Evolutionary conservation across 2,797 vertebrate genomes (phyloP), one percentile per base, ranked within the genome.

Genomic region (Pelobates cultripes): DNA sequence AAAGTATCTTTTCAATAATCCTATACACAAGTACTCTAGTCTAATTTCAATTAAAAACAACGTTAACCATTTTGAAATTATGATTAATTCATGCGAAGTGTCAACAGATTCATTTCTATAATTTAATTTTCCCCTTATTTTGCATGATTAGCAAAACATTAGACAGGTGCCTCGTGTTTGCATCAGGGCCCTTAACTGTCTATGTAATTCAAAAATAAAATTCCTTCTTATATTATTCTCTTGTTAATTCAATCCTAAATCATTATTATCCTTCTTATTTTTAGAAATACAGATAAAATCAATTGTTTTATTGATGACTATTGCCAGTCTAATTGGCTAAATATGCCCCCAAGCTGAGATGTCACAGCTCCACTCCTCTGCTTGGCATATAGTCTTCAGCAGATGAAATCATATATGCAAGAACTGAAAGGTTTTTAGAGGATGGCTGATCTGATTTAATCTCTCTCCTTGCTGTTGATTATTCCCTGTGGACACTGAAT

Each of bases 21-120:
- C 63, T n/a, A 57, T 63, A 70, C 42, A 45, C 57, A 57, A 55
- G 45, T 73, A 7, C 41, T 70, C 28, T 28, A 74, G 15, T 79
- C 15, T 75, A 70, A 83, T 74, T 78, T 79, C 71, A 79, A 75
- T 78, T 78, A 83, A 83, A 70, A 15, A 71, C 68, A 64, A 73
- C 55, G 71, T 83, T 70, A 75, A 75, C 70, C 64, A 78, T 83
- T 78, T 82, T 8, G 43, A 78, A 83, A 79, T 83, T 78, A 78
- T 79, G 71, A 83, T 83, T 83, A 79, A 83, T 83, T 78, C 71
- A 83, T 78, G 81, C 55, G 75, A 83, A 79, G 81, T 78, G 76
- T 83, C 81, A 83, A 83, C 81, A 83, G 76, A 75, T 83, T 83
- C 66, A 79, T 78, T 83, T 42, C 51, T 40, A 71, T 79, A 83